Conservation (phyloP, 2,888 invertebrate species). For the Torymus aiolomorphi region DNA sequence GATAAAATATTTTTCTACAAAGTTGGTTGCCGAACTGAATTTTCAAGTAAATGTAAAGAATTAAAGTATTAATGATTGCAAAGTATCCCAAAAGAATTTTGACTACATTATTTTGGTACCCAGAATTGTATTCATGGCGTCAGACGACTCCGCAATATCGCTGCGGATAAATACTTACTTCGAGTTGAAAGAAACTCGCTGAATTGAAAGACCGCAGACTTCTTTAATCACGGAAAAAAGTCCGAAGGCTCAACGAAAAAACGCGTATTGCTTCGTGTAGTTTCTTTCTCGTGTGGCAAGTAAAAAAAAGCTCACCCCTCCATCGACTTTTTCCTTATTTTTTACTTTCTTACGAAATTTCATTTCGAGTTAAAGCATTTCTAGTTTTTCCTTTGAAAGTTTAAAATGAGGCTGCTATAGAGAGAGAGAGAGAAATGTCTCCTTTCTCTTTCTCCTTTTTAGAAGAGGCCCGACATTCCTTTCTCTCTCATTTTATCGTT, state of each 20-base stretch:
- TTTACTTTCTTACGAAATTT: constrained; percentile 70
- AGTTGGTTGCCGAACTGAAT: not conserved
- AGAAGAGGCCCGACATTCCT: constrained; percentile 3
- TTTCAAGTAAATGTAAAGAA: not conserved
- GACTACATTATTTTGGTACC: not conserved
- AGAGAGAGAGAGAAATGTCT: constrained; percentile 45
- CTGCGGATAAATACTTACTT: not conserved
- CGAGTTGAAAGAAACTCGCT: not conserved
- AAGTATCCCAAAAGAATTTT: not conserved
- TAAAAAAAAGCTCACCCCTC: constrained; percentile 34
- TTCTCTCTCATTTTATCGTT: constrained; percentile 19
- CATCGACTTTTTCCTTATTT: constrained; percentile 34
- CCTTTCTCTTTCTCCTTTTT: constrained; percentile 47
- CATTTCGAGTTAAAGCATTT: constrained; percentile 75
- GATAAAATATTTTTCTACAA: not conserved
- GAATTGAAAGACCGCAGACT: constrained; percentile 37
- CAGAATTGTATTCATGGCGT: not conserved
- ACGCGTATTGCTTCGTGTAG: constrained; percentile 36
- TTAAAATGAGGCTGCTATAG: constrained; percentile 65
- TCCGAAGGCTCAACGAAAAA: constrained; percentile 29
- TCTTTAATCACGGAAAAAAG: constrained; percentile 58
- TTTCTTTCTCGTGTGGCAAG: constrained; percentile 18
- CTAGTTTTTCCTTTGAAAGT: constrained; percentile 70
- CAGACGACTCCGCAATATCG: not conserved
- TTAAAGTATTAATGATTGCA: not conserved